Base-by-base conservation (phyloP, 2,113 vertebrate species). In the Nematolebias whitei region DNA sequence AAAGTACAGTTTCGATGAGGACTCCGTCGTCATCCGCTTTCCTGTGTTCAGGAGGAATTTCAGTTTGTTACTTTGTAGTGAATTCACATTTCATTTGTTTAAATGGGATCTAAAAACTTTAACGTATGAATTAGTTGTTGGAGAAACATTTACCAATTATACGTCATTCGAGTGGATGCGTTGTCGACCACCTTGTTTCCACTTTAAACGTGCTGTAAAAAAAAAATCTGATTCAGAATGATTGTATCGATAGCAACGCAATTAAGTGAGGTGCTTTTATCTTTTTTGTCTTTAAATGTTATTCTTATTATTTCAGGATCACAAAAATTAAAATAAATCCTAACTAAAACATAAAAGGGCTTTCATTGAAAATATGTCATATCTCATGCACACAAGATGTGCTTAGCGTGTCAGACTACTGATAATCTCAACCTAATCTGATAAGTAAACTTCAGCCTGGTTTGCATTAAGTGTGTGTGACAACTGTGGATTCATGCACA, bases 391-490 rank as follows among this genome's bases (percentile, higher is more conserved):
- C 10, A 22, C 15, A 71, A 54, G 50, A 44, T 77, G 69, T 72
- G 49, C 66, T 60, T 12, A 40, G 54, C 15, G 15, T 20, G 70
- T 54, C 58, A 65, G 18, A 66, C 24, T 71, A 12, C 2, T 20
- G 19, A 12, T 85, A 83, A 87, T 82, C 80, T 72, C 44, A 45
- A 3, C 22, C 20, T 85, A 85, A 87, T 79, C 78, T 65, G 63
- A 82, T 85, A 59, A 77, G 55, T 73, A 57, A 65, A 48, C 66
- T 13, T 85, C 23, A 83, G 24, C 49, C 52, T 65, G 48, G 57
- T 63, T 85, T 39, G 68, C 20, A 64, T 24, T 79, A 81, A 85
- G 51, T 70, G 67, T 20, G 52, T 59, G 24, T 79, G 78, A 82
- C 76, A 75, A 26, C 24, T 38, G 19, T 29, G 23, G 56, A 20